phyloP scores from a whole-genome alignment of 2,113 vertebrate species.

The Candoia aspera region DNA sequence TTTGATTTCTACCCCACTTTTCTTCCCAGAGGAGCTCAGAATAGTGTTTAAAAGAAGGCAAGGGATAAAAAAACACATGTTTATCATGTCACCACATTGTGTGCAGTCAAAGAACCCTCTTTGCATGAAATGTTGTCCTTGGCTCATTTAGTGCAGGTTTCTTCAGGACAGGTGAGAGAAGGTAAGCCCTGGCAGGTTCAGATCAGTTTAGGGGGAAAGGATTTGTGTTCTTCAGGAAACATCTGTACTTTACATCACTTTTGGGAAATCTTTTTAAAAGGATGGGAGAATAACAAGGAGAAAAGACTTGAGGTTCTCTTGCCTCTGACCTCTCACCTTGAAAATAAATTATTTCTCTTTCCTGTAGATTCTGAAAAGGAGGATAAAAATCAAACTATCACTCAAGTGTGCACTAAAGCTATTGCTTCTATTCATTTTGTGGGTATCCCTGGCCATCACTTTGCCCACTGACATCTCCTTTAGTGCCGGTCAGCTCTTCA shows the following conservation, averaged over 20 bases:
- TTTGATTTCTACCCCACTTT: not conserved
- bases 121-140: not conserved
- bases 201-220: not conserved
- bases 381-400: not conserved
- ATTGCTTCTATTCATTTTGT: not conserved
- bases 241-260: not conserved
- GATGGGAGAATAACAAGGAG: not conserved
- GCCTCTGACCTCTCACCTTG: not conserved
- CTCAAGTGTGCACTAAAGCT: not conserved
- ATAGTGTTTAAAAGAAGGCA: not conserved
- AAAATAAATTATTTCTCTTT: not conserved
- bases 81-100: not conserved
- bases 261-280: not conserved
- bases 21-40: not conserved
- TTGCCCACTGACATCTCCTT: not conserved
- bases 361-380: not conserved
- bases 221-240: not conserved
- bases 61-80: not conserved
- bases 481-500: not conserved
- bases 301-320: not conserved
- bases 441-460: not conserved
- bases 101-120: not conserved
- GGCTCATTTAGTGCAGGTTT: not conserved
- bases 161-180: not conserved
- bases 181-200: not conserved